Evolutionary conservation across 2,888 invertebrate genomes (phyloP).

Genomic region (Parnassius glacialis): DNA sequence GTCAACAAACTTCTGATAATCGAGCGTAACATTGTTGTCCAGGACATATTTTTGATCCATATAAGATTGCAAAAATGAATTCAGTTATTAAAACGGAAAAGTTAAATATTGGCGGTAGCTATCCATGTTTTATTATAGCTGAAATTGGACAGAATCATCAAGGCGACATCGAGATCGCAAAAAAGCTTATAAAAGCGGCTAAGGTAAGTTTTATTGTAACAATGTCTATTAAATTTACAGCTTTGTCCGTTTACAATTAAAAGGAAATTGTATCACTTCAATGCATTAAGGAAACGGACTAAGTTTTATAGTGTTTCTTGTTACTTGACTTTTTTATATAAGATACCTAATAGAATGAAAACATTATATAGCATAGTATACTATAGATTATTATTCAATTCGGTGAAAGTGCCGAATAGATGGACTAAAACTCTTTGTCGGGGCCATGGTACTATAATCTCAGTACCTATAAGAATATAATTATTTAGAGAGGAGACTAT

Average conservation of each 20-base stretch:
- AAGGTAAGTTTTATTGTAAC: slow-evolving; percentile 78
- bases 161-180: slow-evolving; percentile 86
- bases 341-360: too few species aligned
- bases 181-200: slow-evolving; percentile 85
- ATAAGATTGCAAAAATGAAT: slow-evolving; percentile 49
- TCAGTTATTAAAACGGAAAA: slow-evolving; percentile 72
- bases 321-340: too few species aligned
- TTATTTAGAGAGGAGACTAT: too few species aligned
- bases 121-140: slow-evolving; percentile 88
- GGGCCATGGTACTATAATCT: too few species aligned
- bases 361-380: too few species aligned
- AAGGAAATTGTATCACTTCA: neutral
- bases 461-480: too few species aligned
- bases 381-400: too few species aligned
- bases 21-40: neutral
- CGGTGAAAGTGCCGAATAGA: too few species aligned
- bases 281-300: too few species aligned
- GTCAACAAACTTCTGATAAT: neutral
- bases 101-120: slow-evolving; percentile 65
- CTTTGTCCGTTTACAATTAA: neutral
- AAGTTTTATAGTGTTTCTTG: too few species aligned
- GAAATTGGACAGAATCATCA: slow-evolving; percentile 95
- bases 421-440: too few species aligned
- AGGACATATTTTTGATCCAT: neutral
- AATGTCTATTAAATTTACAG: neutral